Base-by-base conservation (phyloP, 2,113 vertebrate genomes). In the Ceuthmochares aereus region DNA sequence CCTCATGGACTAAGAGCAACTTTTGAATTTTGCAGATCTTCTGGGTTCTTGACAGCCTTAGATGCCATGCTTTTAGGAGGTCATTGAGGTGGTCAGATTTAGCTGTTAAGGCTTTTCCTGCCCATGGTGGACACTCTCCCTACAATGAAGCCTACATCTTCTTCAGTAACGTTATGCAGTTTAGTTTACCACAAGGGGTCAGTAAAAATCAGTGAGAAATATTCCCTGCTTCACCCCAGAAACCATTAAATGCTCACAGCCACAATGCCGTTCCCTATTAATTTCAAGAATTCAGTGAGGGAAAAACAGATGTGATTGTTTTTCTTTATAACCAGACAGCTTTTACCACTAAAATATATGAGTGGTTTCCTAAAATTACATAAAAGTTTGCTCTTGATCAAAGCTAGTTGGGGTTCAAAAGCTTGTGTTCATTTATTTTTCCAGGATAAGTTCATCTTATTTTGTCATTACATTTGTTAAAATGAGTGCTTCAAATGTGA, bases 161-260 rank as follows among this genome's bases (percentile, higher is more conserved):
- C 54, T 20, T 59, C 37, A 70, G 63, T 54, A 45, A 14, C 4
- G 27, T 32, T 15, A 1, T 8, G 37, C 21, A 23, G 60, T 12
- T 29, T 1, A 52, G 34, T 4, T 67, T 63, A 67, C 96, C 96
- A 97, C 93, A 93, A 66, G 95, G 83, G 92, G 93, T 93, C 96
- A 96, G 92, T 87, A 96, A 85, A 92, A 95, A 90, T 92, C 96
- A 95, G 79, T 34, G 83, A 92, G 83, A 96, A 88, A 78, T 75
- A 34, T 11, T 91, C 56, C 63, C 32, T 54, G 26, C 21, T 75
- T 34, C 56, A n/a, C 51, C 47, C 79, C 49, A 72, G 76, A 43
- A 84, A 80, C 37, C 14, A 40, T 3, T 42, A 74, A 74, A 52
- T 4, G 79, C 93, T 93, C n/a, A 51, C 56, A 93, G 95, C 68